Base-by-base conservation (phyloP, 2,113 vertebrate species). In the Notarius quadriscutis region DNA sequence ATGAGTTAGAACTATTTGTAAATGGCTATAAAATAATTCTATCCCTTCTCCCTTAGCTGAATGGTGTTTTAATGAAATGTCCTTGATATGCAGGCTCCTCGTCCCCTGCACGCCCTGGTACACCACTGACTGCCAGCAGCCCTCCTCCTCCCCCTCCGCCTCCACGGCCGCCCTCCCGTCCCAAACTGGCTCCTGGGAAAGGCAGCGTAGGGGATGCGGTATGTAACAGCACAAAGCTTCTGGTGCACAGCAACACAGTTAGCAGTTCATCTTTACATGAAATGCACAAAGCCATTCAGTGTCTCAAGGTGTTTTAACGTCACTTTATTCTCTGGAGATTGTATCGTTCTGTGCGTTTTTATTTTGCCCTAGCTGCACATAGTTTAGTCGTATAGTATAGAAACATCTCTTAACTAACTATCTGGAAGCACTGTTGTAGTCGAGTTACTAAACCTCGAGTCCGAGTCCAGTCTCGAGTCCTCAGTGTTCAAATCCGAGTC, bases 181-280 rank as follows among this genome's bases (percentile, higher is more conserved):
- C 98, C 88, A 99, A 98, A 94, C 95, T 97, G 84, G 97, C 98
- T 89, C 96, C 97, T 0, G 97, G 97, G 89, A 99, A 99, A 81
- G 97, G 97, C 74, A 89, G 93, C 15, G 92, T 96, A 2, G 94
- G 95, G 60, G 97, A 99, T 0, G 92, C 92, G 95, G 97, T 98
- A 97, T 15, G 97, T 96, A 34, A 11, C 2, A 1, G 0, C 22
- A 15, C 25, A 78, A 63, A 84, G 27, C 22, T 50, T 81, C 17
- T 9, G 60, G 34, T 65, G 67, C 65, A 51, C 78, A 20, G 15
- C 75, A 17, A 80, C 34, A 77, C 57, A 20, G 20, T 69, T 53
- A 34, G 11, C 62, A 41, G 62, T 63, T 69, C 7, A 34, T 69
- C 3, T 75, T 81, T 62, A 65, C 62, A 41, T 62, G 60, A 51